These are phyloP conservation scores for Puffinus mauretanicus DNA, from an alignment of 2,113 vertebrate species.

Conservation along the genomic window DNA sequence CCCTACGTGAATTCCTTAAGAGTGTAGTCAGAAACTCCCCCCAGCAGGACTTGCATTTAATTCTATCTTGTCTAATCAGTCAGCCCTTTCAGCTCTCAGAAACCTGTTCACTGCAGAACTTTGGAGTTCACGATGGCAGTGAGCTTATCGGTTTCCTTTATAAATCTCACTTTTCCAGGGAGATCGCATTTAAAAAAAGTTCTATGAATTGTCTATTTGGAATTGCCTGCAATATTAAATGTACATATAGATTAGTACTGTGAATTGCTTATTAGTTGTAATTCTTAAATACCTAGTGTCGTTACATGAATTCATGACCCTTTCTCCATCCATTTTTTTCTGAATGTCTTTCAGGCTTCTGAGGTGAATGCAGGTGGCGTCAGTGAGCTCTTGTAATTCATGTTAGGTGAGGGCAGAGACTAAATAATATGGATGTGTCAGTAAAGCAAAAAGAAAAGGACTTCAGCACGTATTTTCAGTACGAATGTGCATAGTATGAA, in stretches of 20 bases:
- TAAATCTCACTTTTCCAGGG: background rate
- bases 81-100: background rate
- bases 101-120: background rate
- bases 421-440: background rate
- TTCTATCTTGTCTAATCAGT: background rate
- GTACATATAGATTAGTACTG: background rate
- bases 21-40: background rate
- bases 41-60: background rate
- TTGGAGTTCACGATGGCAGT: background rate
- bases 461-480: background rate
- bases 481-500: background rate
- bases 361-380: background rate
- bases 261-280: background rate
- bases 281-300: background rate
- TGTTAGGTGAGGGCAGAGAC: background rate
- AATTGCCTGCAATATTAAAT: background rate
- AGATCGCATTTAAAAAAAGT: background rate
- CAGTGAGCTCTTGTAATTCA: background rate
- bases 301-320: accelerated
- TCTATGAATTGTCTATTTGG: background rate
- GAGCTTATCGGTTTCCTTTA: background rate
- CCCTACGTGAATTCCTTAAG: background rate
- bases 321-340: background rate
- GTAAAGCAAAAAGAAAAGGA: background rate
- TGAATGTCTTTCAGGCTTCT: background rate